phyloP scores from a whole-genome alignment of 2,797 vertebrate genomes.

The Pteropus rufus region DNA sequence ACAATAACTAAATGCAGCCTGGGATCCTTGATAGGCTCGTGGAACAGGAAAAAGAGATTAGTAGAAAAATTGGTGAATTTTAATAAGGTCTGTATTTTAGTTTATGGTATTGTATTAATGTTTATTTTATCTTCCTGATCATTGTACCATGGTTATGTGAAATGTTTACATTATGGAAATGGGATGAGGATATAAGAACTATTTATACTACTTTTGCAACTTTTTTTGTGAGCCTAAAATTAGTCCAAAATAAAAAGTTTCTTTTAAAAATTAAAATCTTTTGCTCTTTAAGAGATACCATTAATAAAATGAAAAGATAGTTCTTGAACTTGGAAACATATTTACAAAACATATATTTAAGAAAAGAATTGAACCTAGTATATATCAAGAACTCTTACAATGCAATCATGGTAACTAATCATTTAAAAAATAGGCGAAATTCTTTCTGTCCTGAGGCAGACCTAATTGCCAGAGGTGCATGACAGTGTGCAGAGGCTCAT shows the following conservation, averaged over 20 bases:
- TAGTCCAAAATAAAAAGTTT: background rate
- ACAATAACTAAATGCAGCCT: background rate
- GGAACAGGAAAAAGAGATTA: background rate
- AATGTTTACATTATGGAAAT: background rate
- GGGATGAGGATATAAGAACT: background rate
- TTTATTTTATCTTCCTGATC: background rate
- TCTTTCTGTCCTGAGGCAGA: background rate
- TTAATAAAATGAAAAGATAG: background rate
- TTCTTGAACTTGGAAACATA: background rate
- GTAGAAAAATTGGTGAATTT: background rate
- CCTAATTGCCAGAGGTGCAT: background rate
- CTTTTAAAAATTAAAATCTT: background rate
- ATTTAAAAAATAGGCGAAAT: background rate
- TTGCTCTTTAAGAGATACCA: background rate
- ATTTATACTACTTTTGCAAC: background rate
- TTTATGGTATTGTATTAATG: background rate
- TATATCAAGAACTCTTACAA: background rate
- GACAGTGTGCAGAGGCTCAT: background rate
- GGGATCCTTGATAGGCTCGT: background rate
- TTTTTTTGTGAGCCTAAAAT: background rate
- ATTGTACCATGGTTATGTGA: background rate
- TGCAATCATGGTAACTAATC: background rate
- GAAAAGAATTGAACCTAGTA: background rate
- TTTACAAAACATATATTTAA: background rate
- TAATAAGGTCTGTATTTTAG: background rate